Base-by-base conservation (phyloP, 2,888 invertebrate genomes). In the Lochmaea crataegi region DNA sequence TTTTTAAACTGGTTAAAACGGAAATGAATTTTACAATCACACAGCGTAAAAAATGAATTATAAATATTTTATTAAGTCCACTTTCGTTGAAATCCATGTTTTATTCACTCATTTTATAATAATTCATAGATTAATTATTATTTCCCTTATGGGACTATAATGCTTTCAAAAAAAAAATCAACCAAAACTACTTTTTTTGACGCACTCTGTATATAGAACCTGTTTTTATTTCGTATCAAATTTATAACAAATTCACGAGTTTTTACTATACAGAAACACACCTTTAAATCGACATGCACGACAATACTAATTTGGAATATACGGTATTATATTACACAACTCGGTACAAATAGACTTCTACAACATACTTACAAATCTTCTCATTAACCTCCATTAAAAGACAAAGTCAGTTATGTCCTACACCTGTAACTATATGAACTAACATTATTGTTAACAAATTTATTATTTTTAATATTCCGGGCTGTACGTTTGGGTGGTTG, bases 341-440 rank as follows among this genome's bases (percentile, higher is more conserved):
- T 22, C 12, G 16, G 7, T 38, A 38, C 32, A 7, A 38, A 38
- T 38, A 38, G 32, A 38, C 32, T 1, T 38, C 32, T 38, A 41
- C 58, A 58, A 58, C 58, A 58, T 11, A 14, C 16, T 48, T 60
- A 60, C 60, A 60, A 41, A 60, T 60, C 6, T 60, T 12, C 60
- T 60, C 14, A 60, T 60, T 60, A 60, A 60, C 60, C 60, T 60
- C 60, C 41, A 60, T 60, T 41, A 32, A 60, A 60, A 60, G 60
- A 60, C 60, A 41, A n/a, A 38, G 60, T 48, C 14, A 48, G n/a
- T n/a, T n/a, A n/a, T 48, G 48, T 48, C n/a, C 6, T 14, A 48
- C 48, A 48, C 48, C 48, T 48, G 48, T 48, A 48, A 48, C n/a
- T 14, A 48, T 14, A 48, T 48, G 48, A 48, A 48, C n/a, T 48